A percentile compares a stretch with the other conserved stretches of the same genome.
These are phyloP conservation scores for Alces alces DNA, from an alignment of 2,113 vertebrate genomes.

Conservation along the genomic window DNA sequence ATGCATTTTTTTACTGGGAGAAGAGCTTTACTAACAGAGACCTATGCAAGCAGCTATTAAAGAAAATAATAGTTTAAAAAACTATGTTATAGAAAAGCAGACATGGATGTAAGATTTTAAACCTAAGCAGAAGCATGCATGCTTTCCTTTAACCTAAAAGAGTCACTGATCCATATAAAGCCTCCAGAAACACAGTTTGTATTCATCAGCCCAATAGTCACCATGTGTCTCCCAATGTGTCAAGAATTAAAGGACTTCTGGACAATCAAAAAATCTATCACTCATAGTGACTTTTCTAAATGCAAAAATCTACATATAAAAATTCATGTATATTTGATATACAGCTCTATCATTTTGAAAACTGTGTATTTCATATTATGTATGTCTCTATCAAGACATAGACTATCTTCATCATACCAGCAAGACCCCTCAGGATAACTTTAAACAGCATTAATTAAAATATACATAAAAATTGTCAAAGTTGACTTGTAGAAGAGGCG, in stretches of 20 bases:
- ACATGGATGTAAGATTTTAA: not conserved
- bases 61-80: not conserved
- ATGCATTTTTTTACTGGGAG: not conserved
- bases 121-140: not conserved
- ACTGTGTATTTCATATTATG: not conserved
- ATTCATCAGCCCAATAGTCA: not conserved
- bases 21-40: not conserved
- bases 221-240: not conserved
- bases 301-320: not conserved
- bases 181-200: not conserved
- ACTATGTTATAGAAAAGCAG: not conserved
- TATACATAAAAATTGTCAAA: not conserved
- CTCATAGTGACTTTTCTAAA: not conserved
- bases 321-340: not conserved
- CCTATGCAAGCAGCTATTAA: not conserved
- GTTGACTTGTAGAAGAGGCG: not conserved
- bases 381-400: not conserved
- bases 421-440: not conserved
- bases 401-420: not conserved
- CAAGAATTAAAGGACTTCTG: not conserved
- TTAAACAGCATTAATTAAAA: not conserved
- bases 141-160: not conserved
- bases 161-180: not conserved
- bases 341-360: not conserved
- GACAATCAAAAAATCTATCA: not conserved